phyloP scores from a whole-genome alignment of 2,888 invertebrate species.

The Gymnocheta viridis region DNA sequence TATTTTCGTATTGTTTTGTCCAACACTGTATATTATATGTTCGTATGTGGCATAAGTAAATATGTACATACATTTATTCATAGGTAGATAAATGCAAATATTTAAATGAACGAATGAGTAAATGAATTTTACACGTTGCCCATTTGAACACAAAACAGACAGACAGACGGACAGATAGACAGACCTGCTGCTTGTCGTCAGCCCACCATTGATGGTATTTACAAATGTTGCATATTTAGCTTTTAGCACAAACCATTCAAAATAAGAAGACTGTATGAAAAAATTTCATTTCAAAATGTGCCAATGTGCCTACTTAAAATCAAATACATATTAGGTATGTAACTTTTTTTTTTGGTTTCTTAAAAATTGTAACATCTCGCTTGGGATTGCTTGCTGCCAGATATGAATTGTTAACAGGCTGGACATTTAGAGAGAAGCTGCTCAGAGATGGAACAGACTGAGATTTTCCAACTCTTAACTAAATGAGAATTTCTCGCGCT shows the following conservation, averaged over 20 bases:
- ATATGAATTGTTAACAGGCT: too few species aligned
- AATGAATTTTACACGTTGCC: slow-evolving; percentile 35
- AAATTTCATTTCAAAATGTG: not conserved
- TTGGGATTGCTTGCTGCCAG: too few species aligned
- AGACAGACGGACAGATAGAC: too few species aligned
- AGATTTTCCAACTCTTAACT: too few species aligned
- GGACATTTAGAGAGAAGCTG: too few species aligned
- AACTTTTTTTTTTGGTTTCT: not conserved
- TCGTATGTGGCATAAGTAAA: not conserved
- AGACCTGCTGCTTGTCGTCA: slow-evolving; percentile 39
- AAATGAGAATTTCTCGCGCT: too few species aligned
- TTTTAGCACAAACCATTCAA: slow-evolving; percentile 34
- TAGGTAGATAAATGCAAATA: slow-evolving; percentile 1
- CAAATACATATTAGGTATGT: not conserved
- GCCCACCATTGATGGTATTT: slow-evolving; percentile 44
- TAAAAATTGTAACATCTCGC: not conserved
- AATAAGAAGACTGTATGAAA: slow-evolving; percentile 11
- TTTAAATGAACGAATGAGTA: slow-evolving; percentile 24
- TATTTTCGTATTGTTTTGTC: too few species aligned
- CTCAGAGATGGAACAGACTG: too few species aligned
- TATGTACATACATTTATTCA: not conserved
- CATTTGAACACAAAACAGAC: slow-evolving; percentile 12
- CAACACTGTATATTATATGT: too few species aligned
- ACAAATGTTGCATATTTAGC: slow-evolving; percentile 41
- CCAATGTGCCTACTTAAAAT: slow-evolving; percentile 20